Base-by-base conservation (phyloP, 1,140 invertebrate genomes). In the Harlomillsia oculata region DNA sequence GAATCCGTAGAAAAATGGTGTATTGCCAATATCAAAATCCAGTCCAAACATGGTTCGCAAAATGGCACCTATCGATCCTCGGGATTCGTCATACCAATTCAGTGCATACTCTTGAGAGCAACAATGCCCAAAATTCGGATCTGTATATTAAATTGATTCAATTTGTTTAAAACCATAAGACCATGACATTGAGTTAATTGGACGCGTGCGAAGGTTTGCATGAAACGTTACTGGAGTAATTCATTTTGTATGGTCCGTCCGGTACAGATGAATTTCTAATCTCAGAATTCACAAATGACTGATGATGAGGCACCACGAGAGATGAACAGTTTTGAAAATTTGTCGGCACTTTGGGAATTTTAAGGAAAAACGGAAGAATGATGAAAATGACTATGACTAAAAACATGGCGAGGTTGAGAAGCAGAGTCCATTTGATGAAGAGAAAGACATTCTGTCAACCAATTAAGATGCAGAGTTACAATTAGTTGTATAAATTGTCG, bases 401-500 rank as follows among this genome's bases (percentile, higher is more conserved):
- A 28, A 83, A 83, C 54, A 85, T 77, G 18, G 74, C 64, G 6
- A 87, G 55, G 69, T 89, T 89, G 23, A 89, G 71, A 67, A 83
- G 80, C 56, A 89, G 74, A 5, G 89, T 73, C 84, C 85, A 88
- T 63, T 87, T 81, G 37, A 89, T 76, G 64, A 89, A 87, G 3
- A 84, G 72, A 67, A 90, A 89, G 67, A 84, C 87, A 0, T 85
- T 79, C 0, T 84, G 82, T 4, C 88, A 82, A 0, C 83, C 84
- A 8, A 83, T 87, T 2, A 5, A 23, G 18, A 49, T 5, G 34
- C 20, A 9, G 11, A 20, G 23, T 41, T 41, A 43, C 14, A 26
- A 37, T 37, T 39, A 16, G 30, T 5, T 39, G 18, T 21, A 41
- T 20, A 6, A 21, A 11, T 49, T 29, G 6, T 26, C n/a, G 8